Percentiles rank a stretch among this genome's conserved stretches.
These are phyloP conservation scores for Leptopilina drosophilae DNA, from an alignment of 2,888 invertebrate species.

Conservation along the genomic window DNA sequence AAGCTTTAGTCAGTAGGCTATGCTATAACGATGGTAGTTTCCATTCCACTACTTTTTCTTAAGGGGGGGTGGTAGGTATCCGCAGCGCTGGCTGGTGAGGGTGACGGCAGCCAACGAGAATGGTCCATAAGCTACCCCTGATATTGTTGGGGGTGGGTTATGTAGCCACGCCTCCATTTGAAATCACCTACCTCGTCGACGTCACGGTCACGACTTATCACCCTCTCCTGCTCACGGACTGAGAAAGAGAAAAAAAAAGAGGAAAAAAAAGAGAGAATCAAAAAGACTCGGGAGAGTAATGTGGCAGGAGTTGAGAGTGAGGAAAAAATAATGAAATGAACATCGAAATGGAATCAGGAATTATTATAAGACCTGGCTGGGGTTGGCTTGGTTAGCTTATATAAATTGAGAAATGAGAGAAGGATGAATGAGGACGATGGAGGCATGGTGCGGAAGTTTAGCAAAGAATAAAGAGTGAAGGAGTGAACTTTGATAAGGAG, in stretches of 20 bases:
- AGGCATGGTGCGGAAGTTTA: constrained; percentile 5
- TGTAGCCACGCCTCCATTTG: constrained; percentile 71
- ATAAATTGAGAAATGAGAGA: constrained; percentile 64
- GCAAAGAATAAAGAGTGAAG: constrained; percentile 22
- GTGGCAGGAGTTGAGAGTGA: constrained; percentile 47
- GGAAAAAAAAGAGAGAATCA: constrained; percentile 42
- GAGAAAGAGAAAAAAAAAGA: constrained; percentile 43
- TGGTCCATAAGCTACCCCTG: constrained; percentile 57
- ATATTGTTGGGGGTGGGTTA: constrained; percentile 59
- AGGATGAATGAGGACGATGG: constrained; percentile 35
- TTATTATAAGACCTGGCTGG: constrained; percentile 74
- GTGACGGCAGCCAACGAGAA: constrained; percentile 69
- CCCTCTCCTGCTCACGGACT: constrained; percentile 66
- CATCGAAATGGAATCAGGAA: constrained; percentile 74
- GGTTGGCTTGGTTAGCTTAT: constrained; percentile 62
- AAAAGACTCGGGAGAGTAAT: constrained; percentile 38
- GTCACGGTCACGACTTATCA: constrained; percentile 77
- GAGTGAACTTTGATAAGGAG: constrained; percentile 51
- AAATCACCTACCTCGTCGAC: constrained; percentile 72
- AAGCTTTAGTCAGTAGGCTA: constrained; percentile 48
- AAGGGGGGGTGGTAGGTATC: constrained; percentile 51
- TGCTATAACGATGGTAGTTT: constrained; percentile 51
- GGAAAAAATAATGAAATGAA: constrained; percentile 76
- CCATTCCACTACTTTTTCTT: constrained; percentile 64
- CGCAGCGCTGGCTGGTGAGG: constrained; percentile 58